Conservation (phyloP, 2,113 vertebrate genomes). For the Cryptomyrus ogoouensis region DNA sequence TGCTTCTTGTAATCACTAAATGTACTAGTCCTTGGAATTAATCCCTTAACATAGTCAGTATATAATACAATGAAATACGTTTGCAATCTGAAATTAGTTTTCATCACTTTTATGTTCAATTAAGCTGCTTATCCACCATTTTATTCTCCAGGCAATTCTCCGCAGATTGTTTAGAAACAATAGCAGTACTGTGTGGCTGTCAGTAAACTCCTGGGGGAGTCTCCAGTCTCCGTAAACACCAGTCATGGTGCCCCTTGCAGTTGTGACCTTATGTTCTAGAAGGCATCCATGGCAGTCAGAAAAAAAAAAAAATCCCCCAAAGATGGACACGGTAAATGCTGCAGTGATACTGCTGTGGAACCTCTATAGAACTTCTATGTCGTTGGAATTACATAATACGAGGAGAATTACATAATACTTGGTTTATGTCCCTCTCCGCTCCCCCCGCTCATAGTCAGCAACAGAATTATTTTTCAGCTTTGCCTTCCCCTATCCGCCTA, state of each 20-base stretch:
- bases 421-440: background rate
- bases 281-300: background rate
- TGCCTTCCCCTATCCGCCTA: background rate
- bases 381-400: background rate
- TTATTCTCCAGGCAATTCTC: background rate
- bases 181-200: background rate
- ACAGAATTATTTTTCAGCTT: background rate
- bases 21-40: background rate
- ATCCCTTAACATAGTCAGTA: background rate
- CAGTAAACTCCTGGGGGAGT: background rate
- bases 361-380: background rate
- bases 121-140: background rate
- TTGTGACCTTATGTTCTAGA: background rate
- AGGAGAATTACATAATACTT: background rate
- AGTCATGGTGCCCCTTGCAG: background rate
- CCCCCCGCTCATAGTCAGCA: background rate
- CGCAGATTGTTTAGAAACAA: background rate
- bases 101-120: background rate
- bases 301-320: background rate
- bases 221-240: background rate
- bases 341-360: background rate
- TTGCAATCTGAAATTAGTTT: background rate
- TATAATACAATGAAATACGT: background rate
- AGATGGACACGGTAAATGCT: background rate
- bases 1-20: background rate